These are phyloP conservation scores for Cheilosia vernalis DNA, from an alignment of 2,888 invertebrate species.

Conservation along the genomic window DNA sequence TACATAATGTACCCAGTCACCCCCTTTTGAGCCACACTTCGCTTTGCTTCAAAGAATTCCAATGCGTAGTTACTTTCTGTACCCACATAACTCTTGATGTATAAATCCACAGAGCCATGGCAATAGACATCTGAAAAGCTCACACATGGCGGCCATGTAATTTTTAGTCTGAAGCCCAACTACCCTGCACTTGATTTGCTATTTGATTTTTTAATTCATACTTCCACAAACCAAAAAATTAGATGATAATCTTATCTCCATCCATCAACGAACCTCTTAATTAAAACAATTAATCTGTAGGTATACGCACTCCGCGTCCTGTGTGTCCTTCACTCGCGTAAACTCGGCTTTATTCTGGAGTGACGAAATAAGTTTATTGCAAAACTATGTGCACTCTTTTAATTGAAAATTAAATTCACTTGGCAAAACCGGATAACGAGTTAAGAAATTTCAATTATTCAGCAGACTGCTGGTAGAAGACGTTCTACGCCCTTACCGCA, in stretches of 20 bases:
- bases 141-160: constrained; percentile 17
- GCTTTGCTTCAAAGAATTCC: constrained; percentile 7
- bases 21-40: not conserved
- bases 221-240: not conserved
- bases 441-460: constrained; percentile 6
- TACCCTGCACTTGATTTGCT: constrained; percentile 23
- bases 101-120: not conserved
- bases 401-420: not conserved
- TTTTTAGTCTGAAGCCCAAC: constrained; percentile 12
- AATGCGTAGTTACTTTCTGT: constrained; percentile 34
- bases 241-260: not conserved
- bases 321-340: too few species aligned
- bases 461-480: constrained; percentile 50
- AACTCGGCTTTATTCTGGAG: too few species aligned
- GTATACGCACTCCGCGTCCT: too few species aligned
- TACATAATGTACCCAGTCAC: constrained; percentile 21
- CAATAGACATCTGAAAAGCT: not conserved
- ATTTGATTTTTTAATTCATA: not conserved
- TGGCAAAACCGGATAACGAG: not conserved
- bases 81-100: not conserved
- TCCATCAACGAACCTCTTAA: not conserved
- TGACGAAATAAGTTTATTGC: too few species aligned
- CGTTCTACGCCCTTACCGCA: constrained; percentile 58
- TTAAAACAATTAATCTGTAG: not conserved
- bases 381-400: not conserved